Evolutionary conservation across 2,113 vertebrate genomes (phyloP).

Genomic region (Ceratotherium simum): DNA sequence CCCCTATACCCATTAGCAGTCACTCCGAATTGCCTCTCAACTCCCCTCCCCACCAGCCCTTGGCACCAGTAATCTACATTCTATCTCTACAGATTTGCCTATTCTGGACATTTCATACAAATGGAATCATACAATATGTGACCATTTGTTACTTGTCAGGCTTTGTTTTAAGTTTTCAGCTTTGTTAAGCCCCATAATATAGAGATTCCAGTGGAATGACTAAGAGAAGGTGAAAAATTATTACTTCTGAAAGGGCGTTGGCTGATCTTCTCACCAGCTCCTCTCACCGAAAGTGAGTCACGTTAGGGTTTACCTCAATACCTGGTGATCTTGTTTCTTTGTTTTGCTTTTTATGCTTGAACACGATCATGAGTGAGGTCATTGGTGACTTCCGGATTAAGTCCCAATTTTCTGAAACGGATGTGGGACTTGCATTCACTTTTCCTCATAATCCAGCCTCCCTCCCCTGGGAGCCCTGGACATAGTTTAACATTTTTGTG

Average conservation of each 20-base stretch:
- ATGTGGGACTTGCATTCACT: background rate
- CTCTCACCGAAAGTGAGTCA: background rate
- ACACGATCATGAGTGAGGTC: background rate
- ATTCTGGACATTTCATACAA: background rate
- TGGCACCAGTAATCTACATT: background rate
- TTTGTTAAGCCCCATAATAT: background rate
- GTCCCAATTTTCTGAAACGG: background rate
- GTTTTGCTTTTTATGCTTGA: background rate
- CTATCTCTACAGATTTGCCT: background rate
- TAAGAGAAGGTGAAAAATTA: background rate
- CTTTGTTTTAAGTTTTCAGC: background rate
- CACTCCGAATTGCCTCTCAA: background rate
- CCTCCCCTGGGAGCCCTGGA: too few relatives aligned
- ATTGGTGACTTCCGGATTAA: background rate
- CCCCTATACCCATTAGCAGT: background rate
- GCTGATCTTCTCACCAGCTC: background rate
- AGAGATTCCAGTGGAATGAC: background rate
- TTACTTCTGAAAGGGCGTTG: background rate
- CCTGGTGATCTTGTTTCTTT: background rate
- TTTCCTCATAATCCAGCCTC: background rate
- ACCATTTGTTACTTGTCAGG: background rate
- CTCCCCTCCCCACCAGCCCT: fast-evolving
- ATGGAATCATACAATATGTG: background rate
- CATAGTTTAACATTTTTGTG: too few relatives aligned
- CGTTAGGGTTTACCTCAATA: background rate